Evolutionary conservation across 2,888 invertebrate species (phyloP).

Genomic region (Ptychoptera contaminata): DNA sequence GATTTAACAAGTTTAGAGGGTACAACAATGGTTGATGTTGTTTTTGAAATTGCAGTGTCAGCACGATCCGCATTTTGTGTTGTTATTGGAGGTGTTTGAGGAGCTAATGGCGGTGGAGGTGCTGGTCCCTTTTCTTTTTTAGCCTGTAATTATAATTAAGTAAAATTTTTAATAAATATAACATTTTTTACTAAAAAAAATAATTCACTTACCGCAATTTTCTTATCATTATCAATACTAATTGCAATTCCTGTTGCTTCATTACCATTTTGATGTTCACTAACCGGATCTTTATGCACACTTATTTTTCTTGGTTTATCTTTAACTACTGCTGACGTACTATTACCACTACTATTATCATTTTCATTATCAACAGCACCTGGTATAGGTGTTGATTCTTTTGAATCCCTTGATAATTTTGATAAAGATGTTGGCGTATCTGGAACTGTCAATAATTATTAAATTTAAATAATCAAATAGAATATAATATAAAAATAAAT

Average conservation of each 20-base stretch:
- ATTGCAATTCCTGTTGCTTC: no score
- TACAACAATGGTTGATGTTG: slow-evolving; percentile 2
- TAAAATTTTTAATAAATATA: no score
- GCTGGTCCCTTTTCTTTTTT: slow-evolving; percentile 76
- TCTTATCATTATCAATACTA: no score
- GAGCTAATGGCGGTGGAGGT: slow-evolving; percentile 44
- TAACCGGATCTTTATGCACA: no score
- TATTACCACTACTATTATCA: slow-evolving; percentile 5
- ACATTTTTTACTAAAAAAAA: no score
- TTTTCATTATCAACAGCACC: slow-evolving; percentile 15
- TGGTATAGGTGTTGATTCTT: slow-evolving; percentile 26
- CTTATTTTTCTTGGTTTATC: no score
- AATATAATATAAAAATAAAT: background rate
- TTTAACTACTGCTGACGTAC: no score
- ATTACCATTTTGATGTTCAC: no score
- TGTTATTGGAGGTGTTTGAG: slow-evolving; percentile 7
- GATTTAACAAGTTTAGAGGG: background rate
- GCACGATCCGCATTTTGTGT: slow-evolving; percentile 13
- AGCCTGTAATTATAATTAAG: no score
- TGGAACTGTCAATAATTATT: slow-evolving; percentile 18
- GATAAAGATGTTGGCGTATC: slow-evolving; percentile 30
- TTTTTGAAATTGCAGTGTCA: background rate
- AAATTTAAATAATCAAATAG: background rate
- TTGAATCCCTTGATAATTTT: slow-evolving; percentile 24
- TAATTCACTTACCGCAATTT: no score